Evolutionary conservation across 2,113 vertebrate species (phyloP).

Genomic region (Notiomystis cincta): DNA sequence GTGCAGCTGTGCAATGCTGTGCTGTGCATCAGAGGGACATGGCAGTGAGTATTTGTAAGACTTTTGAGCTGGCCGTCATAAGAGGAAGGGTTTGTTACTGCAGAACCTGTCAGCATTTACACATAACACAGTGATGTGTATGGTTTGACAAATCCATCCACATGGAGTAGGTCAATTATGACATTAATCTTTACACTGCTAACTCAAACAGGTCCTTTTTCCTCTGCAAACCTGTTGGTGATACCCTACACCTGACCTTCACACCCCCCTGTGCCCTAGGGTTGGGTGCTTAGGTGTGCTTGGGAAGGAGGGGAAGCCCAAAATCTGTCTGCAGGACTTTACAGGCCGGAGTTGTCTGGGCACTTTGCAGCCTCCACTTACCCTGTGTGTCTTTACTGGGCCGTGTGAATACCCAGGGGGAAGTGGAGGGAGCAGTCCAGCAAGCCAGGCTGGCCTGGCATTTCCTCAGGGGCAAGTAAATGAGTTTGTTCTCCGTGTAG

Average conservation of each 20-base stretch:
- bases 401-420: background rate
- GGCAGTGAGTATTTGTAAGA: background rate
- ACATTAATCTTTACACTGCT: background rate
- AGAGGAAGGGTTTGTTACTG: background rate
- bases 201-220: background rate
- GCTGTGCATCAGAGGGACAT: background rate
- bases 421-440: background rate
- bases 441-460: background rate
- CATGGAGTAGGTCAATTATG: background rate
- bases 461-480: background rate
- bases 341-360: background rate
- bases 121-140: too few relatives aligned
- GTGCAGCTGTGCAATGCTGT: background rate
- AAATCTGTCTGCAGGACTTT: fast-evolving
- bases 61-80: background rate
- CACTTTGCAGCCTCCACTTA: background rate
- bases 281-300: background rate
- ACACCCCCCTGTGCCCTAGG: fast-evolving
- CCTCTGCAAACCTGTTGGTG: background rate
- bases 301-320: background rate
- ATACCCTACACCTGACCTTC: background rate
- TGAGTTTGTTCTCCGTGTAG: background rate
- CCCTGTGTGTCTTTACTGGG: fast-evolving
- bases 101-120: background rate
- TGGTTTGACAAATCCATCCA: background rate